These are phyloP conservation scores for Thereva unica DNA, from an alignment of 2,888 invertebrate species.

Conservation along the genomic window DNA sequence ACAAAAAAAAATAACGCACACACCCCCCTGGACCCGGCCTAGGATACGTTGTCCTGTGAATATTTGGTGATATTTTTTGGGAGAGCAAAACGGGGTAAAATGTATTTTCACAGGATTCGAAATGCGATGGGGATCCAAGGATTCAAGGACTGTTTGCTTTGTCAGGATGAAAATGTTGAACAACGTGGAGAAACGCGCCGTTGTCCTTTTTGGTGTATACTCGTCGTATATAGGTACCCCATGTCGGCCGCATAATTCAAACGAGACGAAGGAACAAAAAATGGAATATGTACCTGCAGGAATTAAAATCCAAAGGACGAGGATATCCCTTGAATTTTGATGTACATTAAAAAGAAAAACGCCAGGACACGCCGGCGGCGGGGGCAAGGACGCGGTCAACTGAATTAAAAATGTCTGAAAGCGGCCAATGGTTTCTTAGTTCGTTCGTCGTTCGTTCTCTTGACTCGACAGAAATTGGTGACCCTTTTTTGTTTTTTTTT, in stretches of 20 bases:
- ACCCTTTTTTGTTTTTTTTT: constrained; percentile 1
- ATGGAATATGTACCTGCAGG: constrained; percentile 9
- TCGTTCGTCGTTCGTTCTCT: background rate
- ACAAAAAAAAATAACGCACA: no score
- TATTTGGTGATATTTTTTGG: no score
- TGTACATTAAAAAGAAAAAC: background rate
- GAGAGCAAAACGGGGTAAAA: no score
- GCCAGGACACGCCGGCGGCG: no score
- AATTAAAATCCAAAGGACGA: constrained; percentile 19
- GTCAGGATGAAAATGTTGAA: background rate
- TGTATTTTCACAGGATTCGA: no score
- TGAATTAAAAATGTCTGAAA: no score
- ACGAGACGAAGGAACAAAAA: background rate
- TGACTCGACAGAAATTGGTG: background rate
- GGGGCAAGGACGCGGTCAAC: no score
- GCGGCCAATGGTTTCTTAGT: background rate
- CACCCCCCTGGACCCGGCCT: no score
- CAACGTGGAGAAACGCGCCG: constrained; percentile 1
- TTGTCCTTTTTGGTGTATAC: background rate
- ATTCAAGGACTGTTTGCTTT: no score
- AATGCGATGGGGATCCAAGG: no score
- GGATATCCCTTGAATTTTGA: background rate
- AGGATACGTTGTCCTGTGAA: no score
- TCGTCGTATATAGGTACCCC: background rate
- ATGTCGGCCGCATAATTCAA: constrained; percentile 23